Evolutionary conservation across 1,140 invertebrate species (phyloP).

Genomic region (Eurosta solidaginis): DNA sequence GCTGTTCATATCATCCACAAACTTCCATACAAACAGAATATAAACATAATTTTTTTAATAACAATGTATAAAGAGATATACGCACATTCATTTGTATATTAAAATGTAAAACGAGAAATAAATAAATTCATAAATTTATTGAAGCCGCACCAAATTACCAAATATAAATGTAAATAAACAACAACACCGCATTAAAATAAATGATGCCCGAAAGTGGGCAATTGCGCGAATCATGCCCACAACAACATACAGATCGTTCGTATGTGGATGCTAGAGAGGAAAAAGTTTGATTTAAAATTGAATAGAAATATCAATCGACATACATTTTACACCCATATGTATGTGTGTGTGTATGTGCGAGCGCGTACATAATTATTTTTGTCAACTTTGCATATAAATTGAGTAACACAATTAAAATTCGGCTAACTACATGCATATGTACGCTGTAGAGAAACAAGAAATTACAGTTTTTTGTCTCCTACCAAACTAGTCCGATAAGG

Average conservation of each 20-base stretch:
- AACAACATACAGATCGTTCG: no score
- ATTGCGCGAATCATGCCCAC: no score
- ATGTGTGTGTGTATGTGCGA: neutral
- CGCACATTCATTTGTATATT: neutral
- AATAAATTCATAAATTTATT: conserved; percentile 23
- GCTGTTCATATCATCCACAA: no score
- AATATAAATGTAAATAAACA: conserved; percentile 19
- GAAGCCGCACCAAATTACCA: neutral
- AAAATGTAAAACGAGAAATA: neutral
- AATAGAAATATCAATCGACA: neutral
- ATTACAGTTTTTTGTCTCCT: no score
- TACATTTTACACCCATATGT: no score
- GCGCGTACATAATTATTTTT: neutral
- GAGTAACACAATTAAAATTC: conserved; percentile 8
- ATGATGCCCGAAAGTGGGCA: neutral
- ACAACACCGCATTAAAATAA: neutral
- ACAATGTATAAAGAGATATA: neutral
- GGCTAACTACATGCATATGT: neutral
- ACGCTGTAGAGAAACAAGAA: no score
- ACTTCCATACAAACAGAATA: neutral
- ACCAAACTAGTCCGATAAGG: no score
- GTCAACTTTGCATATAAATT: conserved; percentile 28
- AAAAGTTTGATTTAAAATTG: neutral
- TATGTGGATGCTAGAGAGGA: neutral
- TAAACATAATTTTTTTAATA: no score